Evolutionary conservation across 2,113 vertebrate genomes (phyloP).

Genomic region (Cynoglossus semilaevis): DNA sequence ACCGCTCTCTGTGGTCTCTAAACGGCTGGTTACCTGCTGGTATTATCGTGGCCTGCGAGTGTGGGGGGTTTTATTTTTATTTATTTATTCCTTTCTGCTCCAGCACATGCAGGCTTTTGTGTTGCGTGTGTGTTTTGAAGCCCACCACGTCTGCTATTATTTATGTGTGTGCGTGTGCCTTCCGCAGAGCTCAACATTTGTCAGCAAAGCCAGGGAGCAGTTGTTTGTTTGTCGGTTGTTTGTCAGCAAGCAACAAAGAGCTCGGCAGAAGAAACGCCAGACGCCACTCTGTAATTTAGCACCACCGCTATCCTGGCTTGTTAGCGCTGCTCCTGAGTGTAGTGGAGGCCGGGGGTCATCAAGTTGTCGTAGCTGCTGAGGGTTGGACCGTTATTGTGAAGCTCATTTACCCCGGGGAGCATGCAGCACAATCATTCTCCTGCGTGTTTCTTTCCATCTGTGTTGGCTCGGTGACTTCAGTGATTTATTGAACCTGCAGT

Average conservation of each 20-base stretch:
- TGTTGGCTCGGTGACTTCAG: slow-evolving; percentile 21
- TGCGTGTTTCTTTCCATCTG: neutral
- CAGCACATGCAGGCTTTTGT: neutral
- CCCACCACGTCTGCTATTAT: slow-evolving; percentile 20
- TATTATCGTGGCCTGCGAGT: neutral
- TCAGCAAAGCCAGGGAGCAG: slow-evolving; percentile 44
- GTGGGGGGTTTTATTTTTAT: neutral
- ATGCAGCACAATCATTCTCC: neutral
- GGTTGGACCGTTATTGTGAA: slow-evolving; percentile 33
- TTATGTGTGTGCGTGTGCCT: slow-evolving; percentile 21
- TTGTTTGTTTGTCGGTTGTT: slow-evolving; percentile 55
- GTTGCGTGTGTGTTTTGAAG: neutral
- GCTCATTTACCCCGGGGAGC: slow-evolving; percentile 34
- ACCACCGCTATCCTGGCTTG: slow-evolving; percentile 47
- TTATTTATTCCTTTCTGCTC: neutral
- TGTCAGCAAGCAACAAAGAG: slow-evolving; percentile 35
- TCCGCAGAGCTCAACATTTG: slow-evolving; percentile 46
- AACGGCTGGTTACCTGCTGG: neutral
- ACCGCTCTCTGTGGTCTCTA: neutral
- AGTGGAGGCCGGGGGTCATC: slow-evolving; percentile 40
- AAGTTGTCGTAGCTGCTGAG: slow-evolving; percentile 35
- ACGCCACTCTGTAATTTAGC: slow-evolving; percentile 21
- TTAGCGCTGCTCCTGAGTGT: slow-evolving; percentile 48
- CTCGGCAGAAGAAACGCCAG: slow-evolving; percentile 20
- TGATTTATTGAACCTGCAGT: slow-evolving; percentile 18